Evolutionary conservation across 1,140 invertebrate genomes (phyloP).

Genomic region (Drosophila serrata): DNA sequence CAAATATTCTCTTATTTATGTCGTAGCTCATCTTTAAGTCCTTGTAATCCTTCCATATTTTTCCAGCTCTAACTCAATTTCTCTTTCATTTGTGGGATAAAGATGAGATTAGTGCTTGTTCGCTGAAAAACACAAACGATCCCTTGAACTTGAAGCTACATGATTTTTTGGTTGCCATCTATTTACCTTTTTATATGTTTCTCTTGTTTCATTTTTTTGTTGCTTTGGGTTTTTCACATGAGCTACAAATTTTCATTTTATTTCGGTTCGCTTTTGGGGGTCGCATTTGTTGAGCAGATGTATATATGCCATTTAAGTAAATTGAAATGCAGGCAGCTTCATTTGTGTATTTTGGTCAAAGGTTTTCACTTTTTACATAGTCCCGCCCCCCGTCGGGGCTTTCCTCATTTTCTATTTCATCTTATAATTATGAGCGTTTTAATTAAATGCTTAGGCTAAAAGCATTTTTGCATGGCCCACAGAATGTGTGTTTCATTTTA

Average conservation of each 20-base stretch:
- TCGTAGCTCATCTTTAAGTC: conserved; percentile 22
- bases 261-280: conserved; percentile 12
- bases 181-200: conserved; percentile 22
- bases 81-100: conserved; percentile 51
- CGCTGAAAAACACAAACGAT: conserved; percentile 8
- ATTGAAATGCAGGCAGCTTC: conserved; percentile 49
- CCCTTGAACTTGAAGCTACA: conserved; percentile 46
- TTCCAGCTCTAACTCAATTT: conserved; percentile 31
- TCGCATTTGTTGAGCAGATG: conserved; percentile 56
- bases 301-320: conserved; percentile 60
- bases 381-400: not conserved
- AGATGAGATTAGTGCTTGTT: conserved; percentile 58
- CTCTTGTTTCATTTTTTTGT: not conserved
- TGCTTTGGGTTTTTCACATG: conserved; percentile 16
- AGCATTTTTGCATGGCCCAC: conserved; percentile 38
- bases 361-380: not conserved
- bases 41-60: not conserved
- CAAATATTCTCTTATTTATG: not conserved
- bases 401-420: conserved; percentile 47
- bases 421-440: conserved; percentile 71
- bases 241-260: conserved; percentile 59
- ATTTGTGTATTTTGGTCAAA: conserved; percentile 33
- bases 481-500: conserved; percentile 57
- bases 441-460: conserved; percentile 57
- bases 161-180: conserved; percentile 41